Base-by-base conservation (phyloP, 2,797 vertebrate species). In the Lutjanus argentimaculatus region DNA sequence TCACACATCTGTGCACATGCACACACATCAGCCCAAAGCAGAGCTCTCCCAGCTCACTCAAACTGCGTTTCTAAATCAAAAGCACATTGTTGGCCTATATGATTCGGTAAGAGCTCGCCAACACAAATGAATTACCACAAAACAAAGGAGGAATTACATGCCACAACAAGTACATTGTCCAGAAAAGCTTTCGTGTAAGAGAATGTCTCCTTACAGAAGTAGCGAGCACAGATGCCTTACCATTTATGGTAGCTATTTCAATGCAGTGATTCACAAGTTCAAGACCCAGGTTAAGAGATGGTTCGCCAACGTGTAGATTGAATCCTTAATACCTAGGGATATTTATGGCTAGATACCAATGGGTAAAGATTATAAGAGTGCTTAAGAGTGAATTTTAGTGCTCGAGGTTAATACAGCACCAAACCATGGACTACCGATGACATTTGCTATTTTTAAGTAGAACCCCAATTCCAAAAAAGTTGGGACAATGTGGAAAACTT, bases 81-180 rank as follows among this genome's bases (percentile, higher is more conserved):
- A 89, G 77, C 90, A 93, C 81, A 93, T 86, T 84, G 70, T 75
- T 85, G 85, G 87, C 81, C 14, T 10, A 65, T 74, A 4, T 16
- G 40, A 82, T 57, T 79, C 55, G 8, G 48, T 30, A 70, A 68
- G 19, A 59, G 67, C 57, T 53, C 2, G 80, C 80, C 85, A 91
- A 88, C 76, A 84, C 58, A 77, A 89, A 88, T 61, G 40, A 79
- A 70, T 85, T 86, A 79, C 75, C 30, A 61, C 16, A 69, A 84
- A 79, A 89, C 17, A 77, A 64, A 78, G 46, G 65, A 49, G 52
- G 59, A 75, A 91, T 74, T 67, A 74, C 75, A 84, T 52, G 80
- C 81, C 74, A 67, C 75, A 71, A 76, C 56, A 85, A 80, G 76
- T 77, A 82, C 67, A 75, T 19, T 72, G 66, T 89, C 69, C 61